phyloP scores from a whole-genome alignment of 2,113 vertebrate species.

The Orcinus orca region DNA sequence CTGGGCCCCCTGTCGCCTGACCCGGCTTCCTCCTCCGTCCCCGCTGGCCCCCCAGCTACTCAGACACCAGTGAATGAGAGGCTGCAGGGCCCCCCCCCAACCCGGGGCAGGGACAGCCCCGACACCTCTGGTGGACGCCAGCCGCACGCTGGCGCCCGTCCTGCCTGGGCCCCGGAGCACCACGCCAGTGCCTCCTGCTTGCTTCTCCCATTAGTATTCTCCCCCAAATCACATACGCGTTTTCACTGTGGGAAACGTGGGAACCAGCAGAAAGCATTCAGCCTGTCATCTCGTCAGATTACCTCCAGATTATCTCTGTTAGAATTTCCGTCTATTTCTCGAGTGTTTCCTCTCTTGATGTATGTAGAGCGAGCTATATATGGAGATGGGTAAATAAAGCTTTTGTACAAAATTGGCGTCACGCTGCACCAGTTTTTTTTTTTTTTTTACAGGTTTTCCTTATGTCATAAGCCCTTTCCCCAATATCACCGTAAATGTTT shows the following conservation, averaged over 20 bases:
- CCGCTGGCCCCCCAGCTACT: background rate
- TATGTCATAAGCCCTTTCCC: background rate
- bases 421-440: background rate
- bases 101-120: background rate
- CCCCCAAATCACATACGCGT: accelerated
- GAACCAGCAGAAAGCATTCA: background rate
- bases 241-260: too few species aligned
- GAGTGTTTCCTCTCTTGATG: background rate
- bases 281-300: background rate
- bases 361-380: too few species aligned
- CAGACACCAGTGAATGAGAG: background rate
- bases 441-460: background rate
- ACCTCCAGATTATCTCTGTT: background rate
- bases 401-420: background rate
- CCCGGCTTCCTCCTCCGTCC: background rate
- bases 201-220: background rate
- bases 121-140: background rate
- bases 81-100: background rate
- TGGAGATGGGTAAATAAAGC: too few species aligned
- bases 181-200: background rate
- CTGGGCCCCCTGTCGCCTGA: background rate
- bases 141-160: accelerated
- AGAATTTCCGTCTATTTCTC: background rate
- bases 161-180: too few species aligned
- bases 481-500: accelerated